Evolutionary conservation across 2,888 invertebrate genomes (phyloP), one percentile per base, ranked within the genome.

Genomic region (Ophion costatus): DNA sequence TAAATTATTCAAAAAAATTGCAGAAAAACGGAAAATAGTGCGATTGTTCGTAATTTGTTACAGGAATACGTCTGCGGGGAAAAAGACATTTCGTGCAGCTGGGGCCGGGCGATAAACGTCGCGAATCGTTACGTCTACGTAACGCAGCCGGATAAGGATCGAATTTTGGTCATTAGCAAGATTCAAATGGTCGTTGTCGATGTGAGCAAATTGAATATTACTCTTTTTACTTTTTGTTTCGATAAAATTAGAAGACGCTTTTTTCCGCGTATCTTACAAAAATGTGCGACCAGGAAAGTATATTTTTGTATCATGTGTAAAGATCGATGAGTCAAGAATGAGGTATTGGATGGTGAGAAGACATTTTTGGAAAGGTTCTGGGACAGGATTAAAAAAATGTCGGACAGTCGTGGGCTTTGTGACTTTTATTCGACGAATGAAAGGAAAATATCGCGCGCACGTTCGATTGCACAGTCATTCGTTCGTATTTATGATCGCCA

Each of bases 71-170:
- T 96, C 33, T 97, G 96, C 91, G 96, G 96, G n/a, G 95, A 96
- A 89, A 95, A 96, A 91, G 96, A 94, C 82, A 94, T 95, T 45
- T 94, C 95, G 86, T 97, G 97, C 92, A 95, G 95, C 73, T 97
- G 97, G 97, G 97, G 97, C 2, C 94, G 95, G 22, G 96, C 96
- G 17, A 95, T 97, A 87, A 96, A 96, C 90, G 96, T 97, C 7
- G 96, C 95, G 66, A 95, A 96, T 91, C 94, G 96, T 86, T 97
- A 96, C 92, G 95, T 97, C 38, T 97, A 97, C 92, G 96, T 96
- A 20, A 96, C 96, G 0, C 97, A 97, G 92, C 97, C 97, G 9
- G 94, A 95, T 84, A 95, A 96, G 88, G 96, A 96, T 93, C 94
- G 97, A 74, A 95, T 97, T 67, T 94, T 97, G 45, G 96, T 97